Conservation (phyloP, 2,113 vertebrate genomes). For the Zonotrichia leucophrys region DNA sequence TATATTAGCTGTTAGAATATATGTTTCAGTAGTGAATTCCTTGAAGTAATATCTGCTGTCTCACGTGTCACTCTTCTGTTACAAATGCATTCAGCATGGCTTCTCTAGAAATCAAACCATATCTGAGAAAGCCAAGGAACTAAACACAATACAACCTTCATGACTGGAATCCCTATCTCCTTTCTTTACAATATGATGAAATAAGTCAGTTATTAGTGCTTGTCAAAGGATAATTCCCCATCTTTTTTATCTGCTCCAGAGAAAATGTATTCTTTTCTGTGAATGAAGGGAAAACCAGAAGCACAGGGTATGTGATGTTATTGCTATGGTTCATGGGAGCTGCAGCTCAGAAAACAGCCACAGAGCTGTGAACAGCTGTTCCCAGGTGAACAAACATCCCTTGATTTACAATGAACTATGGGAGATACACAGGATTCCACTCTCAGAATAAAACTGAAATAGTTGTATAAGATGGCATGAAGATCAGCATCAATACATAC, state of each 20-base stretch:
- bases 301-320: background rate
- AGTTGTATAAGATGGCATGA: background rate
- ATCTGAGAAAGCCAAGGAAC: background rate
- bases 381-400: background rate
- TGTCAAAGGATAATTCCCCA: background rate
- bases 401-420: background rate
- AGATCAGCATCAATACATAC: background rate
- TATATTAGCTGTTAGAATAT: background rate
- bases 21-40: background rate
- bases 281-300: background rate
- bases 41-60: background rate
- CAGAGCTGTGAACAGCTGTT: background rate
- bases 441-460: background rate
- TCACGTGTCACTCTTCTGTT: background rate
- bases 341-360: background rate
- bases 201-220: background rate
- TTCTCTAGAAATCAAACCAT: background rate
- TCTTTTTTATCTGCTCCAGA: background rate
- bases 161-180: background rate
- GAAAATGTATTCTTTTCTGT: background rate
- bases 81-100: background rate
- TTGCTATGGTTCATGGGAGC: background rate
- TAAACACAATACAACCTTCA: background rate
- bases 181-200: background rate
- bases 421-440: background rate